These are phyloP conservation scores for Pseudois nayaur DNA, from an alignment of 2,113 vertebrate genomes.

Conservation along the genomic window DNA sequence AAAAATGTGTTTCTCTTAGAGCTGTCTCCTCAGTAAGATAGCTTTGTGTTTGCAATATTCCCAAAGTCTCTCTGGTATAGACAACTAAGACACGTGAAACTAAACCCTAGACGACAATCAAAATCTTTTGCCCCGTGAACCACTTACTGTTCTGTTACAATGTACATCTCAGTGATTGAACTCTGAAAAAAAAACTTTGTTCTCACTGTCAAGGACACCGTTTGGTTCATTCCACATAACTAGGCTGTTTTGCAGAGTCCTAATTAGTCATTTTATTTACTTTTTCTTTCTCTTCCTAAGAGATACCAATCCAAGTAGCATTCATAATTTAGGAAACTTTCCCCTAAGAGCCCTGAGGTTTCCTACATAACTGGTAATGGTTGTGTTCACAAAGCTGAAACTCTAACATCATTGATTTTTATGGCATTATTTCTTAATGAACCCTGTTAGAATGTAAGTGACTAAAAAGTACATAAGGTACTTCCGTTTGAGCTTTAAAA, in stretches of 20 bases:
- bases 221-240: not conserved
- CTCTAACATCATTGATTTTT: constrained; percentile 47
- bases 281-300: not conserved
- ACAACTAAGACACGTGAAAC: too few species aligned
- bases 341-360: not conserved
- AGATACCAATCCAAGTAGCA: not conserved
- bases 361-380: not conserved
- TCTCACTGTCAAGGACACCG: not conserved
- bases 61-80: too few species aligned
- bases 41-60: too few species aligned
- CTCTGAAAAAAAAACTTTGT: too few species aligned
- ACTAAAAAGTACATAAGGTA: not conserved
- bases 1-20: too few species aligned
- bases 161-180: too few species aligned
- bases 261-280: not conserved
- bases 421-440: constrained; percentile 15
- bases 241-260: not conserved
- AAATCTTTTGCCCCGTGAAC: too few species aligned
- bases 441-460: not conserved
- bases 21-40: too few species aligned
- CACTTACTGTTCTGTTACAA: too few species aligned
- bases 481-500: constrained; percentile 55
- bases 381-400: not conserved
- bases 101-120: too few species aligned
- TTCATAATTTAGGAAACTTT: constrained; percentile 21